Evolutionary conservation across 2,888 invertebrate genomes (phyloP), one percentile per base, ranked within the genome.

Genomic region (Nomada ferruginata): DNA sequence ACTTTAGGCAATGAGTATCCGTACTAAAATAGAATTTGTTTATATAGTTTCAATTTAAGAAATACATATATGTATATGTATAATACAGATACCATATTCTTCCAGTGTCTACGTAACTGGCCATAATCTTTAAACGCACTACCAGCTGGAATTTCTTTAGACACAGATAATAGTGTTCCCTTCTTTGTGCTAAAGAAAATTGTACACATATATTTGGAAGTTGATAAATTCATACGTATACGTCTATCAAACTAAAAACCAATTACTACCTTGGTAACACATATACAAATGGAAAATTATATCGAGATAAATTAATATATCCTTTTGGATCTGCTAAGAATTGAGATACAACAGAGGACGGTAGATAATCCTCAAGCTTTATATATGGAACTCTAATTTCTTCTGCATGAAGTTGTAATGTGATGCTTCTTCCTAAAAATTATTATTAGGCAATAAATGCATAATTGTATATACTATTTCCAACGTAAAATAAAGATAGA

Each of bases 41-140:
- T 15, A 52, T 71, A 65, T 55, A 18, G 57, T 47, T 64, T 60
- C 63, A 7, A 1, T 72, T 26, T 4, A 53, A 53, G 9, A 13
- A 52, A 53, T 9, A 53, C 2, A 53, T 20, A 53, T 63, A 68
- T 44, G 2, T 57, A 29, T 13, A 63, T 61, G 36, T 52, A 18
- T 18, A 66, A 61, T 47, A 18, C 44, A 70, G 52, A 20, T 87
- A 94, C 93, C 93, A 93, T 93, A 81, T 94, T 93, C 84, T 93
- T 92, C 94, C 94, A 94, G 74, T 94, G 92, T 69, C 91, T 89
- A 26, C 91, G 88, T 44, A 94, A 73, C 11, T 92, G 90, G 23
- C 86, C 84, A 65, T 93, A 93, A 83, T 89, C 89, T 63, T 85
- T 81, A 68, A 92, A 93, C 0, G 86, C 82, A 78, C 91, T 87